phyloP scores from a whole-genome alignment of 1,140 invertebrate species.

The Anastatus disparis region DNA sequence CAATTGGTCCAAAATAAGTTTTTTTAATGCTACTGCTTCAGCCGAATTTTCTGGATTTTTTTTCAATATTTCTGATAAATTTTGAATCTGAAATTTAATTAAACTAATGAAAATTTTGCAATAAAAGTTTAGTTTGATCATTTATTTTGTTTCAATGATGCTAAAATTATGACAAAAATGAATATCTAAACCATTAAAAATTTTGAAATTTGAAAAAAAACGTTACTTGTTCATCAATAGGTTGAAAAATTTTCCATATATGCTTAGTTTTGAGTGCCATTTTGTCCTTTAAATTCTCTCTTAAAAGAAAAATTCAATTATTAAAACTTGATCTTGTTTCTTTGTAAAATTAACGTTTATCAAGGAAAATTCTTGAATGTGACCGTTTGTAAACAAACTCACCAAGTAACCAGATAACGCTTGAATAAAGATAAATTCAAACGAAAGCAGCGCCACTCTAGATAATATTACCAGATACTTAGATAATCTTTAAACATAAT shows the following conservation, averaged over 20 bases:
- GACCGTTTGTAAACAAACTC: slow-evolving; percentile 44
- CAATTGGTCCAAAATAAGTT: slow-evolving; percentile 47
- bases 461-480: slow-evolving; percentile 13
- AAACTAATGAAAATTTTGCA: no score
- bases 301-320: no score
- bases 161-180: no score
- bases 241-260: slow-evolving; percentile 49
- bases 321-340: no score
- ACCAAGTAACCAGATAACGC: slow-evolving; percentile 33
- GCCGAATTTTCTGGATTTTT: slow-evolving; percentile 11
- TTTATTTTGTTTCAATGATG: no score
- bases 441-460: not conserved
- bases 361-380: slow-evolving; percentile 30
- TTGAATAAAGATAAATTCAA: not conserved
- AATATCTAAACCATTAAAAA: not conserved
- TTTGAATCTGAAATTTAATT: slow-evolving; percentile 53
- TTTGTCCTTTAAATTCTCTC: slow-evolving; percentile 16
- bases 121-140: no score
- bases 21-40: slow-evolving; percentile 39
- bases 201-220: slow-evolving; percentile 1
- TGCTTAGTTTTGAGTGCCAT: slow-evolving; percentile 55
- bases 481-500: not conserved
- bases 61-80: slow-evolving; percentile 42
- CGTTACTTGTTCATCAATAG: slow-evolving; percentile 52
- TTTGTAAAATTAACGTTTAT: not conserved